Percentiles rank a stretch among this genome's conserved stretches.
phyloP scores from a whole-genome alignment of 2,113 vertebrate genomes.

The Speoplatyrhinus poulsoni region DNA sequence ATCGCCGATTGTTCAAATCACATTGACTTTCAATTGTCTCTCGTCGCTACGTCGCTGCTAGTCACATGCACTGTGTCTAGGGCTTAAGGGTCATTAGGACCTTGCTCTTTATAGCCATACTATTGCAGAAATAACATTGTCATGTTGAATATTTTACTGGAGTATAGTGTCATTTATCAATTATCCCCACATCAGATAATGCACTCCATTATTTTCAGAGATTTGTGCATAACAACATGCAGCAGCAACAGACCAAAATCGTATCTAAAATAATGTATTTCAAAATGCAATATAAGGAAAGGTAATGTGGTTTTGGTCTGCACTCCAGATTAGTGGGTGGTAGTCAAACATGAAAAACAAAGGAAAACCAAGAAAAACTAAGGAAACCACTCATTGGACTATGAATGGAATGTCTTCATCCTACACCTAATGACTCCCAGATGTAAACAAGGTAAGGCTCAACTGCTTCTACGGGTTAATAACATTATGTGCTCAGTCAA shows the following conservation, averaged over 20 bases:
- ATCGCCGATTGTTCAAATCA: too few species aligned
- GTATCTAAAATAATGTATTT: too few species aligned
- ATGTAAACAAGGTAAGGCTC: conserved; percentile 35
- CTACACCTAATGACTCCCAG: conserved; percentile 13
- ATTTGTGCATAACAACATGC: background rate
- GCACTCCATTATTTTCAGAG: background rate
- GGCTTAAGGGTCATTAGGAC: background rate
- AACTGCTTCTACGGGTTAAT: conserved; percentile 27
- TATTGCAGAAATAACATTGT: background rate
- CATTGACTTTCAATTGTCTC: too few species aligned
- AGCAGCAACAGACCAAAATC: too few species aligned
- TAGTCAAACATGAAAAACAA: too few species aligned
- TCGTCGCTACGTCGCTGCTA: too few species aligned
- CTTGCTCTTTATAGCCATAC: background rate
- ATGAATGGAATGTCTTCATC: background rate
- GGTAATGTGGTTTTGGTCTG: too few species aligned
- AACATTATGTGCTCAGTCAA: conserved; percentile 28
- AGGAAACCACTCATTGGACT: too few species aligned
- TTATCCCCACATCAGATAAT: background rate
- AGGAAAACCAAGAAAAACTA: too few species aligned
- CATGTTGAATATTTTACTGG: background rate
- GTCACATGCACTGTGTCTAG: too few species aligned
- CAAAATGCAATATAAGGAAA: too few species aligned
- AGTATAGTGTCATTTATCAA: background rate
- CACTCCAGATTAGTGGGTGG: too few species aligned